Conservation (phyloP, 2,888 invertebrate genomes). For the Platynereis dumerilii region DNA sequence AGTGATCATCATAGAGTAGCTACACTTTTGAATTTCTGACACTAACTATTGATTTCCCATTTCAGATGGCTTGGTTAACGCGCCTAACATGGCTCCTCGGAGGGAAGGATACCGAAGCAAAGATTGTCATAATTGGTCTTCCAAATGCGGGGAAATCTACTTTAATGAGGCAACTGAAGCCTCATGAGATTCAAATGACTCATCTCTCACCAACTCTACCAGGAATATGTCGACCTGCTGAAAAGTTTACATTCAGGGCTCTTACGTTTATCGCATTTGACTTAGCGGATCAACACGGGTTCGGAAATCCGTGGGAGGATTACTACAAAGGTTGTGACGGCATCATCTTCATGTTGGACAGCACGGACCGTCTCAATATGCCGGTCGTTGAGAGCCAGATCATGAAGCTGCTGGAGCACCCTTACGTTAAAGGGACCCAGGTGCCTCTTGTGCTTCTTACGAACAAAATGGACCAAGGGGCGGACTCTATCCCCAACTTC, state of each 20-base stretch:
- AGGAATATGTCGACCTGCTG: constrained; percentile 85
- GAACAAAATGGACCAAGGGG: constrained; percentile 85
- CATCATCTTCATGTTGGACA: constrained; percentile 92
- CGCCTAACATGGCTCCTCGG: constrained; percentile 33
- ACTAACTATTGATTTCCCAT: no score
- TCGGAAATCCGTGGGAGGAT: constrained; percentile 92
- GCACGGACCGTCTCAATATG: constrained; percentile 82
- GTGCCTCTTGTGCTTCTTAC: constrained; percentile 90
- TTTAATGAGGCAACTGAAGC: constrained; percentile 85
- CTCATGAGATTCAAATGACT: constrained; percentile 70
- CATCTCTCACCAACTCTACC: constrained; percentile 74
- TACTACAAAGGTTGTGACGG: constrained; percentile 91
- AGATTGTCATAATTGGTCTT: constrained; percentile 87
- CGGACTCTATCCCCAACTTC: constrained; percentile 75
- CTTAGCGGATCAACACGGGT: constrained; percentile 91
- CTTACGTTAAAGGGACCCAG: constrained; percentile 69
- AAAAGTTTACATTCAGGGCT: constrained; percentile 86
- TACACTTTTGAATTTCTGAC: no score
- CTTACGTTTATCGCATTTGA: constrained; percentile 88
- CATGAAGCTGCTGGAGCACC: constrained; percentile 82
- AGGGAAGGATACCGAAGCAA: constrained; percentile 71
- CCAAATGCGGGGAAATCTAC: constrained; percentile 94
- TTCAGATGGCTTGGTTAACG: constrained; percentile 36
- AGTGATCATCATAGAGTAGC: no score
- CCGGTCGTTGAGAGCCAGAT: constrained; percentile 93